Conservation (phyloP, 2,113 vertebrate species). For the Macrotis lagotis region DNA sequence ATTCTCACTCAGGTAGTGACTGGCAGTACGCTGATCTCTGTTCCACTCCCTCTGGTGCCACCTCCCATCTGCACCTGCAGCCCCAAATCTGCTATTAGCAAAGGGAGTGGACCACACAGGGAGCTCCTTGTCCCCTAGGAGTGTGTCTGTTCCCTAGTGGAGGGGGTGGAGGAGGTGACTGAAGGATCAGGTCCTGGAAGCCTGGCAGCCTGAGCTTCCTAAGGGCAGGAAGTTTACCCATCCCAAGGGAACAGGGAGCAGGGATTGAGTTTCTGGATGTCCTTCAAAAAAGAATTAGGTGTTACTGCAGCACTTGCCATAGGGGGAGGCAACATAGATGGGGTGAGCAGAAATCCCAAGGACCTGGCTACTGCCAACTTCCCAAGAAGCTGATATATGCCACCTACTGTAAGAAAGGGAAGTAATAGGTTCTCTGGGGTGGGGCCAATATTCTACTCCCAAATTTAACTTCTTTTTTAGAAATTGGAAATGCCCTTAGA, state of each 20-base stretch:
- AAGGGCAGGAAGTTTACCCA: slow-evolving; percentile 49
- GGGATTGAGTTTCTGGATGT: slow-evolving; percentile 58
- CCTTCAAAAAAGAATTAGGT: slow-evolving; percentile 49
- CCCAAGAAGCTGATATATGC: background rate
- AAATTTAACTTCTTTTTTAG: background rate
- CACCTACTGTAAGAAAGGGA: background rate
- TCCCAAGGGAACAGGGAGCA: slow-evolving; percentile 51
- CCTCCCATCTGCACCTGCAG: background rate
- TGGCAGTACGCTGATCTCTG: slow-evolving; percentile 47
- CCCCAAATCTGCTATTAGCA: slow-evolving; percentile 6
- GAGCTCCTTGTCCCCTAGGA: slow-evolving; percentile 37
- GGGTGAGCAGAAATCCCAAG: slow-evolving; percentile 4
- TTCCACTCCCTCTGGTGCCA: background rate
- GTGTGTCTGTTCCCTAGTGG: background rate
- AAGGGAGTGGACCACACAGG: slow-evolving; percentile 63
- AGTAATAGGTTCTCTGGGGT: background rate
- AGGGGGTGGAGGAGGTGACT: background rate
- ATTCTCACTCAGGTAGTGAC: background rate
- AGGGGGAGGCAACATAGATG: background rate
- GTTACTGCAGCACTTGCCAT: slow-evolving; percentile 47
- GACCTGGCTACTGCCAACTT: slow-evolving; percentile 21
- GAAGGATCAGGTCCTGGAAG: background rate
- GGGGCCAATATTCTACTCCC: background rate
- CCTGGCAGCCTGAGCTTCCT: slow-evolving; percentile 15
- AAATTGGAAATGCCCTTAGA: background rate